These are phyloP conservation scores for Podotricha telesiphe DNA, from an alignment of 2,888 invertebrate species.

Conservation along the genomic window DNA sequence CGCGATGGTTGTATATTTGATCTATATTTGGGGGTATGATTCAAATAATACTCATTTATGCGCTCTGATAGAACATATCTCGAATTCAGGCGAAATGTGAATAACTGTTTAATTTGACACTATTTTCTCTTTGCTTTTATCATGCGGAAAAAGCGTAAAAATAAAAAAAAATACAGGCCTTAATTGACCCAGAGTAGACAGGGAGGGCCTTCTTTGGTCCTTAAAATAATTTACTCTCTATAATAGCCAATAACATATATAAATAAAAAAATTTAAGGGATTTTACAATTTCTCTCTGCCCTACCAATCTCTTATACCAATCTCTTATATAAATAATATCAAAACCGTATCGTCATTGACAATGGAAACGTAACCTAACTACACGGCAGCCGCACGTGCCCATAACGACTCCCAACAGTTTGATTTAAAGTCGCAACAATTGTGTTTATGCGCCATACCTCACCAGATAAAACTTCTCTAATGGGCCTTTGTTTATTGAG, in stretches of 20 bases:
- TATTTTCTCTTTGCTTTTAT: too few species aligned
- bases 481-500: constrained; percentile 48
- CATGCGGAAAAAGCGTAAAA: too few species aligned
- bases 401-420: constrained; percentile 79
- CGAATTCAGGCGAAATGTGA: not conserved
- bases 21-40: not conserved
- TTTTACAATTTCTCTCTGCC: too few species aligned
- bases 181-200: too few species aligned
- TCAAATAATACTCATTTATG: not conserved
- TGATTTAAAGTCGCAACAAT: constrained; percentile 82
- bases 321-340: too few species aligned
- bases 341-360: constrained; percentile 7
- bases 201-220: too few species aligned
- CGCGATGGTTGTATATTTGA: not conserved
- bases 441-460: constrained; percentile 67
- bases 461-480: constrained; percentile 47
- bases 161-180: too few species aligned
- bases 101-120: too few species aligned
- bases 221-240: too few species aligned
- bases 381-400: constrained; percentile 72
- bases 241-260: too few species aligned
- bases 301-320: too few species aligned
- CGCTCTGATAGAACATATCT: not conserved
- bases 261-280: too few species aligned
- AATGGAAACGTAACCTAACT: constrained; percentile 52